phyloP scores from a whole-genome alignment of 2,113 vertebrate species.

The Ifrita kowaldi region DNA sequence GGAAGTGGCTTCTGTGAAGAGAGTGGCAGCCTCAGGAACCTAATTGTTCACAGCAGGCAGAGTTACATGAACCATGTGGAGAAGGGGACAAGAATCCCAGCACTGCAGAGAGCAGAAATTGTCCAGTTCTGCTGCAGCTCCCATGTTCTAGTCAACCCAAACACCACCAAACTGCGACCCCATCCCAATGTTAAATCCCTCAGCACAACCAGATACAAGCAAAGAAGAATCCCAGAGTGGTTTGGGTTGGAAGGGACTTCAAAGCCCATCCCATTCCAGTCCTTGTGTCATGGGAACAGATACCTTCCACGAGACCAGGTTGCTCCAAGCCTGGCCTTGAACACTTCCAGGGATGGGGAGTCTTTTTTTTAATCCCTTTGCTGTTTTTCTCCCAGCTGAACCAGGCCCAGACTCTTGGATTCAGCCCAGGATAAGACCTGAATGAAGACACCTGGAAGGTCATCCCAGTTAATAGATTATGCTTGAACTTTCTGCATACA shows the following conservation, averaged over 20 bases:
- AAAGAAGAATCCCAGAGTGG: background rate
- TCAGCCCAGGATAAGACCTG: background rate
- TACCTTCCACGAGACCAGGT: accelerated
- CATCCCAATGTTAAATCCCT: accelerated
- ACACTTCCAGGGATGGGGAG: background rate
- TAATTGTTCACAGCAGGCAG: background rate
- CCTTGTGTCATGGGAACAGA: background rate
- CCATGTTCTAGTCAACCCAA: accelerated
- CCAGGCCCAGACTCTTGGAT: background rate
- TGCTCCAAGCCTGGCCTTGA: background rate
- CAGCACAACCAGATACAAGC: background rate
- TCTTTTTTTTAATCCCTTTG: background rate
- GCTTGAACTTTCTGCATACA: background rate
- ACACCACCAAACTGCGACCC: background rate
- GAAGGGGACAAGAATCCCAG: background rate
- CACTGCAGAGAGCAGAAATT: background rate
- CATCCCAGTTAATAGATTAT: accelerated
- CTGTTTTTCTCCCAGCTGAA: background rate
- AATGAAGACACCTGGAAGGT: background rate
- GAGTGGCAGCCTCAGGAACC: background rate
- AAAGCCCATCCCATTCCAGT: background rate
- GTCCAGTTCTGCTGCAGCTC: background rate
- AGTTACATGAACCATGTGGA: accelerated
- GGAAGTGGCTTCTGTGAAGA: background rate
- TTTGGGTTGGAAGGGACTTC: background rate